Evolutionary conservation across 1,140 invertebrate genomes (phyloP), one percentile per base, ranked within the genome.

Genomic region (Berghia stephanieae): DNA sequence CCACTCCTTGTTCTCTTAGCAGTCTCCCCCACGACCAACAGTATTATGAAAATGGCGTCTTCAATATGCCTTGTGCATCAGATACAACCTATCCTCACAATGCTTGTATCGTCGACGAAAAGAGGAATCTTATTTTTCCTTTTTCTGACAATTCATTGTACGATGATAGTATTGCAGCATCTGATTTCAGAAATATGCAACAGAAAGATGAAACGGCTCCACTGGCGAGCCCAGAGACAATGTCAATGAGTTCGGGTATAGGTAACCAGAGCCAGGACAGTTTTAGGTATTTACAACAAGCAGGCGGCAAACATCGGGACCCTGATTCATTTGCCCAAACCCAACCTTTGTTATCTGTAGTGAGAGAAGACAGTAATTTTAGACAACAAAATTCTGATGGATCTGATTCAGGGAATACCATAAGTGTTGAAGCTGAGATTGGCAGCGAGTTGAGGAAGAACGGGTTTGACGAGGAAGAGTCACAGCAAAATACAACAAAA

Each of bases 181-280:
- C n/a, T n/a, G n/a, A n/a, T n/a, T n/a, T n/a, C n/a, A n/a, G n/a
- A n/a, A n/a, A n/a, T n/a, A 63, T 60, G 1, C 31, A 63, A 34
- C 72, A 34, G 27, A 75, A 57, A 1, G 63, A 40, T 63, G 72
- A 75, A 43, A 75, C 55, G 31, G 95, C 95, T 0, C 95, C 95
- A 0, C 85, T 96, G 31, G 95, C 95, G 1, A 95, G 94, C 38
- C 95, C 95, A 1, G 95, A 96, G 87, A 95, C 94, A 1, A 86
- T 96, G 2, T 95, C 94, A 0, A 94, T 96, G 86, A 92, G 94
- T 5, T 95, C 94, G 18, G 91, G 90, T 83, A 80, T 91, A 52
- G 86, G n/a, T n/a, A n/a, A n/a, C n/a, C n/a, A n/a, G n/a, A n/a
- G n/a, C n/a, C n/a, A n/a, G n/a, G n/a, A n/a, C n/a, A n/a, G n/a